A percentile compares a stretch with the other conserved stretches of the same genome.
These are phyloP conservation scores for Diprion similis DNA, from an alignment of 1,140 invertebrate genomes.

Conservation along the genomic window DNA sequence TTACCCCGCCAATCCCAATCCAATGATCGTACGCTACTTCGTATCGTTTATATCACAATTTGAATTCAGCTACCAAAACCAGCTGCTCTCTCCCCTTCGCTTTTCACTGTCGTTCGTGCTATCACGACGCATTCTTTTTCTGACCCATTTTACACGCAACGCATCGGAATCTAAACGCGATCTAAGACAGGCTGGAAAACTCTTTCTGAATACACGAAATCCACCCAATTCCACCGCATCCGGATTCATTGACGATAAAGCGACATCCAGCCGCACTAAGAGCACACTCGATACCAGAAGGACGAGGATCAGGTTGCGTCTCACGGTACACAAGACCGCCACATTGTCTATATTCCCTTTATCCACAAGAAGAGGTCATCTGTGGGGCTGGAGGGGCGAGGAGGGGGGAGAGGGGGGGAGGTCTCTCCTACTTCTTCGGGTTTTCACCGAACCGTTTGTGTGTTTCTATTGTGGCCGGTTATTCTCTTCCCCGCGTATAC, in stretches of 20 bases:
- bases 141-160: neutral
- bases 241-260: too few relatives aligned
- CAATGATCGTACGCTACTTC: neutral
- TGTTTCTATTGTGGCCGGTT: neutral
- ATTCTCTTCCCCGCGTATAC: neutral
- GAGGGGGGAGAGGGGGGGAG: neutral
- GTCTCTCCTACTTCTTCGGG: neutral
- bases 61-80: neutral
- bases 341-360: constrained; percentile 7
- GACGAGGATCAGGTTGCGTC: constrained; percentile 4
- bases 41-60: neutral
- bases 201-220: too few relatives aligned
- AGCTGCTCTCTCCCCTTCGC: neutral
- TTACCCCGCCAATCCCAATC: too few relatives aligned
- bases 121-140: too few relatives aligned
- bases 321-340: neutral
- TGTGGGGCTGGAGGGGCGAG: neutral
- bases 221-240: too few relatives aligned
- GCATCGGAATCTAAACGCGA: neutral
- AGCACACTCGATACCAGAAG: neutral
- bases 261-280: too few relatives aligned
- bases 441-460: neutral
- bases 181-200: too few relatives aligned
- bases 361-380: neutral
- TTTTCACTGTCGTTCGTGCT: too few relatives aligned